Conservation (phyloP, 2,113 vertebrate genomes). For the Microtus richardsoni region DNA sequence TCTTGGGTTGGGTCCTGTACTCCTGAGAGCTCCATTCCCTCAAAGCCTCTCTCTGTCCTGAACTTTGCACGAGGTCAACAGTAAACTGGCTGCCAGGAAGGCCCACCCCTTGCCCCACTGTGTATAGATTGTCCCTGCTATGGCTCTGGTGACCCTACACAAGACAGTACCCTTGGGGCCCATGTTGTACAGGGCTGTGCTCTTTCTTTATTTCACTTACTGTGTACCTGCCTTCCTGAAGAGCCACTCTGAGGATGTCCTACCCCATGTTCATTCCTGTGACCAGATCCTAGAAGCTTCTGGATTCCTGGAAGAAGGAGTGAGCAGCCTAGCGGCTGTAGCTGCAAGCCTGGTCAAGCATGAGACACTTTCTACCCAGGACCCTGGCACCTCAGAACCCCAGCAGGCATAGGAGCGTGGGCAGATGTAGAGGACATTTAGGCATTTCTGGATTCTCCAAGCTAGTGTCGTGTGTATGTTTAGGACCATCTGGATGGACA, state of each 20-base stretch:
- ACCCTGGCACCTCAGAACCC: not conserved
- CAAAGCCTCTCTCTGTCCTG: constrained; percentile 13
- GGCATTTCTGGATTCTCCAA: constrained; percentile 2
- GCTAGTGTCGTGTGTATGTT: constrained; percentile 29
- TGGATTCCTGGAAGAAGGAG: not conserved
- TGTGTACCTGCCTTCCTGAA: constrained; percentile 62
- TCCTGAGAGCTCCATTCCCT: not conserved
- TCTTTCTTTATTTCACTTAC: constrained; percentile 78
- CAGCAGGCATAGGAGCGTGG: not conserved
- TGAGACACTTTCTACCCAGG: not conserved
- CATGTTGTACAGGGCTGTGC: not conserved
- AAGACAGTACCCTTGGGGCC: not conserved
- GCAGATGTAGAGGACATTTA: not conserved
- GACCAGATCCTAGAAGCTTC: not conserved
- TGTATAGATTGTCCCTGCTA: not conserved
- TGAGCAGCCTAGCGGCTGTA: not conserved
- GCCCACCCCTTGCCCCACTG: not conserved
- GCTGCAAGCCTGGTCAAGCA: not conserved
- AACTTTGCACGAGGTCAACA: not conserved
- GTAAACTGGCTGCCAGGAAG: not conserved
- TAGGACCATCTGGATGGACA: constrained; percentile 46
- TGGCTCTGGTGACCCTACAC: not conserved
- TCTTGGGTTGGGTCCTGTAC: not conserved
- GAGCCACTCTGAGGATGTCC: constrained; percentile 85
- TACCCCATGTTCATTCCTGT: not conserved